Evolutionary conservation across 1,140 invertebrate species (phyloP), one percentile per base, ranked within the genome.

Genomic region (Hylaeus volcanicus): DNA sequence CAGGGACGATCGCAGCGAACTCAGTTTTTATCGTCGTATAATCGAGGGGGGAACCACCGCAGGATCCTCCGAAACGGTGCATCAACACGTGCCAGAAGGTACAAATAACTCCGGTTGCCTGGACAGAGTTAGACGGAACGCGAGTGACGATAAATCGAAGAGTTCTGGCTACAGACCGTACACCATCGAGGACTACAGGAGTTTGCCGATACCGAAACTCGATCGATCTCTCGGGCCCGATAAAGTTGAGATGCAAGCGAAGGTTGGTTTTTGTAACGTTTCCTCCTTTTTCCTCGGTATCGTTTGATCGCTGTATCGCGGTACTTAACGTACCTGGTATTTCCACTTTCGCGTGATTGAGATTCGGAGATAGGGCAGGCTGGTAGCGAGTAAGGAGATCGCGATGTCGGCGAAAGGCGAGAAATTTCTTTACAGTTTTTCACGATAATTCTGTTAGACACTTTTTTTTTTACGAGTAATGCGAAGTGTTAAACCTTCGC

Each of bases 1-100:
- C 11, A 74, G 91, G 83, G 91, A 92, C 85, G 89, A 90, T 85
- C 80, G 79, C 72, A 88, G 88, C 82, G 89, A 89, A 69, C 65
- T 86, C n/a, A 88, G 88, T 84, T 91, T 91, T 88, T 90, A 91
- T 85, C 83, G 88, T 8, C 82, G 87, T 41, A 51, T 90, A 69
- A 83, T 89, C 79, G 79, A 88, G 69, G 82, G 74, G 81, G 76
- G 8, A 2, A 51, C 72, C 60, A n/a, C 14, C 51, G 51, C 37
- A 14, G 76, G 58, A 71, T 88, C 85, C 37, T 53, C 58, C 79
- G 83, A 78, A 64, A 69, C 51, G 41, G 63, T 69, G n/a, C 53
- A 53, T 76, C 79, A 51, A 55, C 53, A 39, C 15, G 53, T 37
- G n/a, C 26, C 41, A 1, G 45, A 56, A 45, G 68, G 77, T 11